Percentiles rank a stretch among this genome's conserved stretches.
Conservation (phyloP, 2,888 invertebrate genomes). For the Hirudinaria manillensis region DNA sequence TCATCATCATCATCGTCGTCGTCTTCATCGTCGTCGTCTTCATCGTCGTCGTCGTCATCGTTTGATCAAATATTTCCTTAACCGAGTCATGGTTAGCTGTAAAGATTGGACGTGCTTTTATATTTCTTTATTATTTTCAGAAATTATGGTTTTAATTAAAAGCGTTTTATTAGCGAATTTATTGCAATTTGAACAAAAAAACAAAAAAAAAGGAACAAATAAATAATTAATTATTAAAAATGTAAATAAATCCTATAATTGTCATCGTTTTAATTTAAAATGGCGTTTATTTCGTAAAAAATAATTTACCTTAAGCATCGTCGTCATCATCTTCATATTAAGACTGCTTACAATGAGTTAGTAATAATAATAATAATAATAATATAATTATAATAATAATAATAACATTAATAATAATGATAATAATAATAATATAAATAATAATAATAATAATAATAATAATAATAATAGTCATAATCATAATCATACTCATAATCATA, state of each 20-base stretch:
- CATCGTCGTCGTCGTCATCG: neutral
- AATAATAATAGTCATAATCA: no score
- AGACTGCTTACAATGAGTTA: no score
- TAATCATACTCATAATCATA: no score
- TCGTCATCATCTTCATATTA: neutral
- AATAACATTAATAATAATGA: no score
- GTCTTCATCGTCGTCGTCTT: neutral
- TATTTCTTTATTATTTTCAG: neutral
- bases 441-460: no score
- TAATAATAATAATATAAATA: no score
- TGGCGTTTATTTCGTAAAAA: no score
- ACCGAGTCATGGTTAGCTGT: no score
- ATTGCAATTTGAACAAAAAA: neutral
- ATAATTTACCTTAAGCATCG: neutral
- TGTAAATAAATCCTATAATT: no score
- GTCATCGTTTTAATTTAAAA: no score
- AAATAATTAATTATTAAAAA: neutral
- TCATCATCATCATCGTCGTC: neutral
- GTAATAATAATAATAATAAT: no score
- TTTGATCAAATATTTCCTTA: neutral
- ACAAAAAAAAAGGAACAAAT: neutral
- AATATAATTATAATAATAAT: no score
- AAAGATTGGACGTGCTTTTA: neutral
- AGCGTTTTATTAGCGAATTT: neutral
- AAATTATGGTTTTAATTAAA: neutral